Conservation (phyloP, 2,888 invertebrate species). For the Meiosimyza decipiens region DNA sequence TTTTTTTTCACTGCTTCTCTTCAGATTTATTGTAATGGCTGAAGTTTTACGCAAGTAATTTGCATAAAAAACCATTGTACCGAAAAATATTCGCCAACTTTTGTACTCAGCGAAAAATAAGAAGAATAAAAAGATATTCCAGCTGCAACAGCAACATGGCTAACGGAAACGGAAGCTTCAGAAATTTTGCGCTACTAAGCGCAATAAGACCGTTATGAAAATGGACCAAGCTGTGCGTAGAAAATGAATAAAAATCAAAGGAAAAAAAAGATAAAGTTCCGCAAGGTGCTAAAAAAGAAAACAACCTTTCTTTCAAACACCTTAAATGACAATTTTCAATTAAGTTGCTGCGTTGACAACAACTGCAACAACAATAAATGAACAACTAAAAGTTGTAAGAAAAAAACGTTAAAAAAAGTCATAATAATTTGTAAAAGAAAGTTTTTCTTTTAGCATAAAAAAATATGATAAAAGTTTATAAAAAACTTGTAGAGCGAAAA, state of each 20-base stretch:
- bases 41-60: conserved; percentile 57
- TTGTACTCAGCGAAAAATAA: not conserved
- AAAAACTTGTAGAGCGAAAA: no score
- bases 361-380: no score
- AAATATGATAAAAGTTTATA: no score
- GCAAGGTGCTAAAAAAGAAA: not conserved
- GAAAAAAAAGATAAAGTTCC: no score
- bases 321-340: conserved; percentile 30
- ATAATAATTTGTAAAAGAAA: no score
- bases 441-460: no score
- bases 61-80: conserved; percentile 64
- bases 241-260: not conserved
- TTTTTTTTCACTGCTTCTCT: no score
- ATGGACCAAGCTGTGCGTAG: not conserved
- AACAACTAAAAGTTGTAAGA: no score
- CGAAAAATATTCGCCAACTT: conserved; percentile 46
- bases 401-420: no score
- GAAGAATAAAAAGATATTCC: not conserved
- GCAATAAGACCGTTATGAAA: conserved; percentile 12
- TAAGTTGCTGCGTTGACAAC: not conserved
- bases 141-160: not conserved
- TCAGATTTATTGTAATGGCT: conserved; percentile 35
- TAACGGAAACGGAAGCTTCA: conserved; percentile 4
- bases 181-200: conserved; percentile 10
- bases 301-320: not conserved